A percentile compares a stretch with the other conserved stretches of the same genome.
phyloP scores from a whole-genome alignment of 2,113 vertebrate genomes.

The Himantopus leucocephalus region DNA sequence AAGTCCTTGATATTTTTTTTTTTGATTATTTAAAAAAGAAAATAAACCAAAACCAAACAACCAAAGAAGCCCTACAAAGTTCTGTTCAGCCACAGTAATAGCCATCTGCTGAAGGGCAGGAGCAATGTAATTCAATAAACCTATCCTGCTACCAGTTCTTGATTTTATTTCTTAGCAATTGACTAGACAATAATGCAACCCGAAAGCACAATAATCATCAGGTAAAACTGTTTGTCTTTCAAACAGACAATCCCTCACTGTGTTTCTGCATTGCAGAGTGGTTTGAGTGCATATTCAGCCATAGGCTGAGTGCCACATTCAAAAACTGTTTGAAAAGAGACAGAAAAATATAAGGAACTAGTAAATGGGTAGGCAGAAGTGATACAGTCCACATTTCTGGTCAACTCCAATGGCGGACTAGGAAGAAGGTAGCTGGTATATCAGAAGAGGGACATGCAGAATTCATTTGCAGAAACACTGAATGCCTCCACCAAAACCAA shows the following conservation, averaged over 20 bases:
- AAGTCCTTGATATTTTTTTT: not conserved
- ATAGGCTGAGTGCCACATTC: conserved; percentile 29
- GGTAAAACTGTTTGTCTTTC: conserved; percentile 34
- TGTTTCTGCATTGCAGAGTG: conserved; percentile 57
- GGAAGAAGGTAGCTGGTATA: not conserved
- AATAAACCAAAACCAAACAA: not conserved
- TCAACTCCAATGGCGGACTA: not conserved
- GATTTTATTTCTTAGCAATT: not conserved
- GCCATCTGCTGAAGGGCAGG: not conserved
- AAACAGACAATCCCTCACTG: conserved; percentile 1
- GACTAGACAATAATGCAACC: not conserved
- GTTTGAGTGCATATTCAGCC: conserved; percentile 48
- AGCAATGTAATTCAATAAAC: not conserved
- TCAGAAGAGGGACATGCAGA: not conserved
- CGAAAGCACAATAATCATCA: conserved; percentile 1
- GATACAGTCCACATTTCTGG: not conserved
- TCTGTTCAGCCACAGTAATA: not conserved
- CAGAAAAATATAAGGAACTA: conserved; percentile 20
- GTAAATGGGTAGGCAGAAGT: not conserved
- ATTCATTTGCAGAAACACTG: not conserved
- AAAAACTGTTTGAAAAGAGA: conserved; percentile 21
- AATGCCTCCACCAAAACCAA: not conserved
- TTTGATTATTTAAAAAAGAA: not conserved
- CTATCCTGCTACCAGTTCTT: not conserved
- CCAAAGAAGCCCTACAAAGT: not conserved